Base-by-base conservation (phyloP, 2,888 invertebrate genomes). In the Rapana venosa region DNA sequence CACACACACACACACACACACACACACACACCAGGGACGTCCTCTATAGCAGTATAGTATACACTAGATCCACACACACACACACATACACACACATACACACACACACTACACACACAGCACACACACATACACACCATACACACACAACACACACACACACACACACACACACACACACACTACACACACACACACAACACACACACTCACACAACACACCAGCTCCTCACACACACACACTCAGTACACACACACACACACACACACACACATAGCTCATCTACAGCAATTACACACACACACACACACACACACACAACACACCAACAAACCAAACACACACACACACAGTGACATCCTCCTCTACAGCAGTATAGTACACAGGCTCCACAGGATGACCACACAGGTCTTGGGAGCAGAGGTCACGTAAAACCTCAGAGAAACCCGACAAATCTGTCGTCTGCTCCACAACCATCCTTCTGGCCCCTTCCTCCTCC, bases 301-400 rank as follows among this genome's bases (percentile, higher is more conserved):
- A 79, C 83, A 81, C 36, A 81, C 81, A 81, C 36, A 83, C 83
- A 36, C 20, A 36, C 83, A 83, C 47, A 83, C 47, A 36, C 47
- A 83, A 13, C 47, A 47, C 83, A 20, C 47, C 1, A 47, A 17
- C 47, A 47, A 8, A 83, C 83, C n/a, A n/a, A n/a, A 83, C 47
- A 83, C n/a, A 83, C 47, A 83, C 83, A 47, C 47, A 47, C 83
- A 36, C 36, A 47, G 47, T 47, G 47, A 47, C 47, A 8, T 47
- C 47, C 47, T 47, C 47, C 30, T n/a, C 26, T 47, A 35, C 83
- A 11, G 83, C 35, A 1, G 36, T 36, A 36, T 20, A 86, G 86
- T 86, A 61, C n/a, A 83, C 83, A 15, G 86, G 22, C 1, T 58
- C 20, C 17, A 86, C 32, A 6, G 86, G 58, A 15, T 58, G 26